A percentile compares a stretch with the other conserved stretches of the same genome.
These are phyloP conservation scores for Trachelus iudaicus DNA, from an alignment of 2,888 invertebrate genomes.

Conservation along the genomic window DNA sequence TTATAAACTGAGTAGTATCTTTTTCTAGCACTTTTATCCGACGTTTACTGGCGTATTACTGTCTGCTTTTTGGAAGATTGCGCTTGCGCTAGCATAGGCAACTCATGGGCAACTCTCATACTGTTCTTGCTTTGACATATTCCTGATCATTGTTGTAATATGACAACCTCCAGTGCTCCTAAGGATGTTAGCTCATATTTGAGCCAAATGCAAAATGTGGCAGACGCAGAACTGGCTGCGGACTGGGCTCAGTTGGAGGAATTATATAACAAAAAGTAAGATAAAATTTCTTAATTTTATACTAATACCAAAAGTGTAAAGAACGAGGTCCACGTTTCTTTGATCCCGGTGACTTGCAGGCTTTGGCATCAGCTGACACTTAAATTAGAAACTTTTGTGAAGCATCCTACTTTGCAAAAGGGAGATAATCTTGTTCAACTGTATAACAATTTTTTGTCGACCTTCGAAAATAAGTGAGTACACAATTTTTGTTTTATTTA, in stretches of 20 bases:
- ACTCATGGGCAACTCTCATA: neutral
- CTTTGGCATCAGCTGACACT: slow-evolving; percentile 97
- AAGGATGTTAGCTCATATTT: slow-evolving; percentile 77
- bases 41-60: neutral
- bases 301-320: neutral
- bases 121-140: neutral
- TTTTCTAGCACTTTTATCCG: neutral
- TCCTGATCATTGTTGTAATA: slow-evolving; percentile 63
- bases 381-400: slow-evolving; percentile 83
- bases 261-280: slow-evolving; percentile 91
- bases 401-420: slow-evolving; percentile 79
- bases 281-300: slow-evolving; percentile 5
- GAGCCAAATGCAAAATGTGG: slow-evolving; percentile 79
- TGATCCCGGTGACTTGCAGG: slow-evolving; percentile 69
- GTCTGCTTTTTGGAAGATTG: neutral
- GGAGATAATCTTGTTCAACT: slow-evolving; percentile 84
- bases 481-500: slow-evolving; percentile 24
- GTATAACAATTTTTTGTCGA: slow-evolving; percentile 90
- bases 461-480: slow-evolving; percentile 94
- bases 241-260: slow-evolving; percentile 94
- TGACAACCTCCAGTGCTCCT: slow-evolving; percentile 71
- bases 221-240: slow-evolving; percentile 80
- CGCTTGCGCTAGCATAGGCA: neutral
- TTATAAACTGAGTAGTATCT: neutral
- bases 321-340: neutral